Evolutionary conservation across 30 jellyfish, hydroid and myxozoan species (phyloP), one percentile per base, ranked within the genome.

Genomic region (Turritopsis dohrnii): DNA sequence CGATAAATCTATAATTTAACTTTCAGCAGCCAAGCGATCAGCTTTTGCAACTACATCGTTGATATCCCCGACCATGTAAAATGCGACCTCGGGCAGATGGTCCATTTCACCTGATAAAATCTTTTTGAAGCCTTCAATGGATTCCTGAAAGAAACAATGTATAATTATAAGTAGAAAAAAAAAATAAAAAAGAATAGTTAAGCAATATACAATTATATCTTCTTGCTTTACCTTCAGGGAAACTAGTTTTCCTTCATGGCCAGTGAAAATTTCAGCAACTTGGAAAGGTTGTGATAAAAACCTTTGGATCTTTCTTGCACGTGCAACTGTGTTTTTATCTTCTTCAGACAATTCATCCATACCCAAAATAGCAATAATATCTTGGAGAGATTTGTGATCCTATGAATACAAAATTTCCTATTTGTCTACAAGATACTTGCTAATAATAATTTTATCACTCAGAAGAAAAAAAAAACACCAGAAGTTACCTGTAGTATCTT

Each of bases 61-160:
- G 52, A 95, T 90, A 73, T 84, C 53, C 1, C 99, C 99, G 71
- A 95, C 97, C 99, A 95, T 95, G 81, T 95, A 95, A 75, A 95
- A 95, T 28, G 99, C 99, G 16, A 89, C 97, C 80, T 95, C 99
- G 9, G 99, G 99, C 84, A 95, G 75, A 81, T 91, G 97, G 82
- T 95, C 99, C 30, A 85, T 41, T 79, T 95, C 98, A 24, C 99
- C 99, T 85, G 84, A 29, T 41, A 95, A 76, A 75, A 95, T 95
- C 79, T 90, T 90, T 94, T 95, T 88, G 84, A 95, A 95, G 28
- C 99, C 99, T 52, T 90, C 28, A 52, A 95, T 95, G 52, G 96
- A 80, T 65, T 95, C 99, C 97, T 95, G 54, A 31, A 95, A 30
- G 7, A 25, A 53, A 80, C 31, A 1, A 69, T 0, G 30, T 7